Percentiles rank a stretch among this genome's conserved stretches.
These are phyloP conservation scores for Terebella lapidaria DNA, from an alignment of 2,888 invertebrate genomes.

Conservation along the genomic window DNA sequence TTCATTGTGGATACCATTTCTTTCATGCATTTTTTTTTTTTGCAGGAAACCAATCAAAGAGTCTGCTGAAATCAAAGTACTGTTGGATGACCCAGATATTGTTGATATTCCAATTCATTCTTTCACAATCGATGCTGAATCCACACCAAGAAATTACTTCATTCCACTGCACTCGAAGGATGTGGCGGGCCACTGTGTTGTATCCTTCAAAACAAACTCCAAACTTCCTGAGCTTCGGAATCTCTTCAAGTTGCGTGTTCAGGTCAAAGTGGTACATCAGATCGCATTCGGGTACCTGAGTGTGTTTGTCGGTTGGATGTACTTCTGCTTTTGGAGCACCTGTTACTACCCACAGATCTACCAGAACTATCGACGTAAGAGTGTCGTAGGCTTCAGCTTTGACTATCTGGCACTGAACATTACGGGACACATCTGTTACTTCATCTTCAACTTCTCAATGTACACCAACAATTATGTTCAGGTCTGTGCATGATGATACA, in stretches of 20 bases:
- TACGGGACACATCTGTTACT: slow-evolving; percentile 23
- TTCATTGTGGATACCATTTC: too few relatives aligned
- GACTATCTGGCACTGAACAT: slow-evolving; percentile 21
- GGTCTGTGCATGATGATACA: too few relatives aligned
- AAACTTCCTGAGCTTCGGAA: slow-evolving; percentile 8
- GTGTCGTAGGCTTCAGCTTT: slow-evolving; percentile 24
- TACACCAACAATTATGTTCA: slow-evolving; percentile 17
- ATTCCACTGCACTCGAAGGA: slow-evolving; percentile 17
- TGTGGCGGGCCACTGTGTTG: slow-evolving; percentile 18
- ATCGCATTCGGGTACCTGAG: slow-evolving; percentile 19
- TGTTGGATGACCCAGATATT: slow-evolving; percentile 13
- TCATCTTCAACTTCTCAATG: slow-evolving; percentile 18
- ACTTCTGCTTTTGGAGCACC: slow-evolving; percentile 17
- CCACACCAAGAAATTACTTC: slow-evolving; percentile 2
- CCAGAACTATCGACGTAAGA: slow-evolving; percentile 16
- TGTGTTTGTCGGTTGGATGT: slow-evolving; percentile 19
- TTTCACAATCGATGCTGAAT: slow-evolving; percentile 10
- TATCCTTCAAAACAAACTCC: slow-evolving; percentile 17
- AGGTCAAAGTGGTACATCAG: slow-evolving; percentile 19
- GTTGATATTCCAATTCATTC: slow-evolving; percentile 11
- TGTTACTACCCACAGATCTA: slow-evolving; percentile 24
- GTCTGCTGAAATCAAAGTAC: slow-evolving; percentile 7
- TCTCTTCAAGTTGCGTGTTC: slow-evolving; percentile 10
- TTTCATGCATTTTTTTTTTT: too few relatives aligned
- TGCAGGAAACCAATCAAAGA: slow-evolving; percentile 12